Evolutionary conservation across 2,888 invertebrate genomes (phyloP), one percentile per base, ranked within the genome.

Genomic region (Metopia argyrocephala): DNA sequence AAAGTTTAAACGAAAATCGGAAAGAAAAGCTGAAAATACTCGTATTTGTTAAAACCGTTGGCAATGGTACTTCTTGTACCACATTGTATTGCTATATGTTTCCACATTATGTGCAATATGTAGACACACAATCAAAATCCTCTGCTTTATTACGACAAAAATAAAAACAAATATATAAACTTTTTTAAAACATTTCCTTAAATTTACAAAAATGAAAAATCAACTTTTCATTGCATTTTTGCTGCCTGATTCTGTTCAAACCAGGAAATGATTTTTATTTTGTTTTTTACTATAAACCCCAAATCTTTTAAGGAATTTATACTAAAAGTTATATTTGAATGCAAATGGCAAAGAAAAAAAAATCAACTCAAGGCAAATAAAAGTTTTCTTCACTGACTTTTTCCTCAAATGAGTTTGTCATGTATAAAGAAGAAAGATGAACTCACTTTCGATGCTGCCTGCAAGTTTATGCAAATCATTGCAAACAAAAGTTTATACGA

Each of bases 361-460:
- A 21, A 23, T 12, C 50, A 78, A 62, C 25, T 50, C 7, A 68
- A 73, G 50, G 23, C 50, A 50, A 73, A 66, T 52, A 70, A 70
- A 69, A 79, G 52, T 69, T 69, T 61, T 48, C 38, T 25, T 50
- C 64, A 6, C 54, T 61, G 45, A 69, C 28, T 73, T 68, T 15
- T 38, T 15, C 38, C 18, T 5, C 64, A 69, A 79, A 74, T 65
- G 59, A 74, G 69, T 79, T 69, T 65, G 64, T 54, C 69, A 74
- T 52, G 57, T 65, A 21, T 20, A 12, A 15, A 2, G 38, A 6
- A 38, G 15, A 38, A 38, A 38, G 38, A 38, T 38, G 9, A 66
- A 50, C 12, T 38, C 5, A 38, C 9, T n/a, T n/a, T n/a, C n/a
- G n/a, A n/a, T n/a, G n/a, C n/a, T n/a, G n/a, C n/a, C n/a, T 46